A percentile compares a stretch with the other conserved stretches of the same genome.
These are phyloP conservation scores for Kradibia gibbosae DNA, from an alignment of 1,140 invertebrate genomes.

Conservation along the genomic window DNA sequence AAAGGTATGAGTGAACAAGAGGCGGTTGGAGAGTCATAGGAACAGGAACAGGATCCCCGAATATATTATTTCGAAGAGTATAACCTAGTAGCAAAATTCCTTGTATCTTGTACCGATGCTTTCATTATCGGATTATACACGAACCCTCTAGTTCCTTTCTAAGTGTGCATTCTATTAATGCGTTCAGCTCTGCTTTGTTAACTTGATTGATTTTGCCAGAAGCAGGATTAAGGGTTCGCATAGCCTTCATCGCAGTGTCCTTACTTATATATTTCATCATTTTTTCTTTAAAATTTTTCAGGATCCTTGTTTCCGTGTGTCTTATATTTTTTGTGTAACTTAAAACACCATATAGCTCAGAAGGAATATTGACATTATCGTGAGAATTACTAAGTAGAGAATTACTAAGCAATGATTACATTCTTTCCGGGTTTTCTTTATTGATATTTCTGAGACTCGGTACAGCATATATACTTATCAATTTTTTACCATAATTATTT, in stretches of 20 bases:
- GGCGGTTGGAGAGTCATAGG: neutral
- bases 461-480: no score
- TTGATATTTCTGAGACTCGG: no score
- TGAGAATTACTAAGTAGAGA: no score
- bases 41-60: neutral
- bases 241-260: neutral
- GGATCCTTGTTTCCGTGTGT: neutral
- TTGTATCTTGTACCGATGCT: neutral
- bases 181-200: neutral
- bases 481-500: no score
- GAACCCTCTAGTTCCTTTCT: neutral
- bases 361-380: neutral
- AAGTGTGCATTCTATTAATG: neutral
- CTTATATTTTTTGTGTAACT: neutral
- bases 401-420: no score
- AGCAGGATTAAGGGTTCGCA: neutral
- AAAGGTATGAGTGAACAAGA: conserved; percentile 8
- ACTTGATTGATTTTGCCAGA: neutral
- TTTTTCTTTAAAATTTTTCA: neutral
- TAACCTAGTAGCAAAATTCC: neutral
- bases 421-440: no score
- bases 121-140: conserved; percentile 2
- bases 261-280: neutral
- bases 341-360: neutral
- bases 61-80: neutral